phyloP scores from a whole-genome alignment of 92 coral and sea anemone species.

The Desmophyllum pertusum region DNA sequence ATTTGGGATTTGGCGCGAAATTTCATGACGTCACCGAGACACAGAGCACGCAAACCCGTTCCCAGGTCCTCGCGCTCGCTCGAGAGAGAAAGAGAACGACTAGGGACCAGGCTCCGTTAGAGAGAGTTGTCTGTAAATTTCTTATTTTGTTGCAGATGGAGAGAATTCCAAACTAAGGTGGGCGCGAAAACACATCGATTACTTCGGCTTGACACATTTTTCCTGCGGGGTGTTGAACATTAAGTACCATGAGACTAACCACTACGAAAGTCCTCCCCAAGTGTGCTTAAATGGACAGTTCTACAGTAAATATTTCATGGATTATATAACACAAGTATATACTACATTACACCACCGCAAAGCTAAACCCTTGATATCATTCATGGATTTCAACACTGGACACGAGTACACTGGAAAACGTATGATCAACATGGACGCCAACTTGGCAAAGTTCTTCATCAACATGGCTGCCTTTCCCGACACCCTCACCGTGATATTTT shows the following conservation, averaged over 20 bases:
- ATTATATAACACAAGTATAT: conserved; percentile 38
- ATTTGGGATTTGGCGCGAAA: too few species aligned
- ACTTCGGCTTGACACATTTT: conserved; percentile 68
- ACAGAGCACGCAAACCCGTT: too few species aligned
- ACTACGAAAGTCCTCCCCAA: conserved; percentile 64
- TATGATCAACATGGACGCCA: conserved; percentile 69
- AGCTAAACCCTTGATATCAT: conserved; percentile 51
- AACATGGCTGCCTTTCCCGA: conserved; percentile 64
- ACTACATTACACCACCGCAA: neutral
- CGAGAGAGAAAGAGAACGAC: too few species aligned
- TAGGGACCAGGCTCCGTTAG: too few species aligned
- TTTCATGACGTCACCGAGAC: too few species aligned
- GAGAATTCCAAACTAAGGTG: conserved; percentile 41
- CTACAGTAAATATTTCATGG: conserved; percentile 71
- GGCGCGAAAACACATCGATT: conserved; percentile 57
- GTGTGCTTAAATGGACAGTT: conserved; percentile 80
- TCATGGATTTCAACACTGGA: conserved; percentile 78
- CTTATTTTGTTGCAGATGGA: conserved; percentile 57
- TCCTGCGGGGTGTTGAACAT: conserved; percentile 64
- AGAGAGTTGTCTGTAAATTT: too few species aligned
- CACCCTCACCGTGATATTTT: conserved; percentile 70
- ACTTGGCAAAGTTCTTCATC: conserved; percentile 62
- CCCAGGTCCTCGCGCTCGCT: too few species aligned
- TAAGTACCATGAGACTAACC: conserved; percentile 65
- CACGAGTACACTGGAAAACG: conserved; percentile 74